Evolutionary conservation across 2,797 vertebrate species (phyloP).

Genomic region (Spinus pinus): DNA sequence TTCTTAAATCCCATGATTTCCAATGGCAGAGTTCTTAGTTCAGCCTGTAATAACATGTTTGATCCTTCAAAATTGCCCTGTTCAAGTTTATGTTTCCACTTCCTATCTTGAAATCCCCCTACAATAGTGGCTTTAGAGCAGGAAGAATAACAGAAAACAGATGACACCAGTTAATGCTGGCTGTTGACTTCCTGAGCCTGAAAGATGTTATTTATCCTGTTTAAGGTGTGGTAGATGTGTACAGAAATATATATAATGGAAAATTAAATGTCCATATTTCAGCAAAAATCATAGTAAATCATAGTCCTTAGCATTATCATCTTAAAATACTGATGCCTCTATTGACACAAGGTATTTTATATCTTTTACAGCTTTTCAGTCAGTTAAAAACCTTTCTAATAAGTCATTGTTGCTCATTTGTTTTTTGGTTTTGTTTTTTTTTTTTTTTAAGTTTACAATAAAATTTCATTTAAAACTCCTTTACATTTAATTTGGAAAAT

Average conservation of each 20-base stretch:
- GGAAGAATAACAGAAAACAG: not conserved
- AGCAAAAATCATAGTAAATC: not conserved
- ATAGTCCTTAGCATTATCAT: not conserved
- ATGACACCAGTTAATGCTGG: not conserved
- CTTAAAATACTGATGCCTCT: constrained; percentile 12
- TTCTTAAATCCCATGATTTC: not conserved
- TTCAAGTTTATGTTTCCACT: not conserved
- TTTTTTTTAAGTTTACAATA: not conserved
- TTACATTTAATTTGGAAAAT: not conserved
- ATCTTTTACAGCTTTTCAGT: not conserved
- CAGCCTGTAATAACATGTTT: not conserved
- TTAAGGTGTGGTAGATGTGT: not conserved
- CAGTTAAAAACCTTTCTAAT: not conserved
- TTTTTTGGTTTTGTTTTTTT: not conserved
- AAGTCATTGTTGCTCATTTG: not conserved
- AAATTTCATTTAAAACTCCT: constrained; percentile 3
- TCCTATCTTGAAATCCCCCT: not conserved
- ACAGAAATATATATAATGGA: not conserved
- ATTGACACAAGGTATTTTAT: not conserved
- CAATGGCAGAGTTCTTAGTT: not conserved
- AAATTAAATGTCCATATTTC: not conserved
- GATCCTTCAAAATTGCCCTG: not conserved
- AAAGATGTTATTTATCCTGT: not conserved
- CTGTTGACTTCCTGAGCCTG: not conserved
- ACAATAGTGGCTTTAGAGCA: not conserved